Conservation (phyloP, 2,113 vertebrate genomes). For the Sinosuthora webbiana region DNA sequence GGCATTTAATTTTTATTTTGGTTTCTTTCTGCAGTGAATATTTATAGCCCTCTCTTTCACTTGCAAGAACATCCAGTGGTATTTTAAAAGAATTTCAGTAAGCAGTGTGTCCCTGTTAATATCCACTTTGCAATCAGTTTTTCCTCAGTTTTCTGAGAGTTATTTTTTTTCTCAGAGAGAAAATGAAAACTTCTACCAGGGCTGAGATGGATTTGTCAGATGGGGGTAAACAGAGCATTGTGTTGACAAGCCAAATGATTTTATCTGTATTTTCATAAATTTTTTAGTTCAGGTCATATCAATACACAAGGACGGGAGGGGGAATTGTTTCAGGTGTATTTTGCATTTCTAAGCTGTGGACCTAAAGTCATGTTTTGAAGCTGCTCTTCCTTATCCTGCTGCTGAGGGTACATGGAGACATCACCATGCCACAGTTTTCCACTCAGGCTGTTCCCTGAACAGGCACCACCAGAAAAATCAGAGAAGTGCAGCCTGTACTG, state of each 20-base stretch:
- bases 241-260: background rate
- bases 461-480: background rate
- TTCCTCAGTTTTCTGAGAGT: background rate
- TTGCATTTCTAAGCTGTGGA: background rate
- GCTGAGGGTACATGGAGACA: background rate
- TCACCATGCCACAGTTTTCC: background rate
- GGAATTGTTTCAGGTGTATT: background rate
- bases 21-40: slow-evolving; percentile 37
- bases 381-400: background rate
- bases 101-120: slow-evolving; percentile 34
- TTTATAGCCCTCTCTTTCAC: slow-evolving; percentile 51
- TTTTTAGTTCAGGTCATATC: background rate
- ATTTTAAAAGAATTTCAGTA: slow-evolving; percentile 47
- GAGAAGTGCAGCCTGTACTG: background rate
- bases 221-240: background rate
- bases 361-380: background rate
- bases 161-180: slow-evolving; percentile 27
- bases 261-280: background rate
- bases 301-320: fast-evolving
- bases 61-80: slow-evolving; percentile 40
- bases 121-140: slow-evolving; percentile 11
- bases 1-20: slow-evolving; percentile 48
- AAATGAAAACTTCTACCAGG: background rate
- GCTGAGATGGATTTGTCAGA: background rate
- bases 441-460: background rate